Conservation (phyloP, 2,113 vertebrate genomes). For the Thryonomys swinderianus region DNA sequence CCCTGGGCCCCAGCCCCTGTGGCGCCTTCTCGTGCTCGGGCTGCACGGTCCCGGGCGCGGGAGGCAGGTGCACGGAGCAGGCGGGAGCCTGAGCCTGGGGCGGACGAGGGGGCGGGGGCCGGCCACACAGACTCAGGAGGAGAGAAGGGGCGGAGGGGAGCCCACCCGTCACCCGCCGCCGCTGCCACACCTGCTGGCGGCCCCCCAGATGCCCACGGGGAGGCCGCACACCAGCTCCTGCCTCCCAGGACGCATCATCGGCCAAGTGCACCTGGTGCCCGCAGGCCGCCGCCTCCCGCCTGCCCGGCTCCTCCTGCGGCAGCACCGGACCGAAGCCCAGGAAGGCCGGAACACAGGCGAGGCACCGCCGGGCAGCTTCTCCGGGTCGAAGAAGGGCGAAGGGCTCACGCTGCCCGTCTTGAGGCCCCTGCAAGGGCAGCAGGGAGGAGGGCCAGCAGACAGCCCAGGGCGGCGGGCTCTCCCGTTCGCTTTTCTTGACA, state of each 20-base stretch:
- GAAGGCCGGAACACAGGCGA: neutral
- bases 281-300: neutral
- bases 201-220: neutral
- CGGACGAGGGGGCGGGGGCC: fast-evolving
- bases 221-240: neutral
- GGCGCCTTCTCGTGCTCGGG: neutral
- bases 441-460: fast-evolving
- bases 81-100: neutral
- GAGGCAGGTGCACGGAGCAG: fast-evolving
- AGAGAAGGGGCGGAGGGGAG: neutral
- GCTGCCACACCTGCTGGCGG: fast-evolving
- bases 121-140: neutral
- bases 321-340: neutral
- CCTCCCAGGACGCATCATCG: neutral
- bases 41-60: fast-evolving
- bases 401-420: fast-evolving
- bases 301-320: neutral
- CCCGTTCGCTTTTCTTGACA: neutral
- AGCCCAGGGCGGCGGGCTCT: neutral
- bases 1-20: neutral
- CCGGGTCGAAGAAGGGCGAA: neutral
- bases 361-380: neutral
- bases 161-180: neutral
- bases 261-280: neutral
- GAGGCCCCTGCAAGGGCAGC: fast-evolving